Percentiles rank a stretch among this genome's conserved stretches.
Evolutionary conservation across 2,113 vertebrate species (phyloP).

Genomic region (Genyomyrus donnyi): DNA sequence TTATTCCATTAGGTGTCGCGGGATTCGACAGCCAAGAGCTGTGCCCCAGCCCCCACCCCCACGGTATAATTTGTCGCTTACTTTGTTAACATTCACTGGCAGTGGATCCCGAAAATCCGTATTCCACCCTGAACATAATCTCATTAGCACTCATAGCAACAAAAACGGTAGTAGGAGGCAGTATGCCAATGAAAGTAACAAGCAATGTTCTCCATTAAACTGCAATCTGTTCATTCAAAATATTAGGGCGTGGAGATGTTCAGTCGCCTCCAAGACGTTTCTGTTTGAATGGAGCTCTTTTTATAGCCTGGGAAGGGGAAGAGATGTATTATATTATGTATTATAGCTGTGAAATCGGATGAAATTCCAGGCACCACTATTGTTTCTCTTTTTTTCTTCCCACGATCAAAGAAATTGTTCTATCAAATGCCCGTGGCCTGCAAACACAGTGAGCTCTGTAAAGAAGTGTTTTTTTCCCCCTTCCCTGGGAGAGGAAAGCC

Average conservation of each 20-base stretch:
- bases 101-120: slow-evolving; percentile 24
- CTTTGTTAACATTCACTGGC: slow-evolving; percentile 27
- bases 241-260: slow-evolving; percentile 6
- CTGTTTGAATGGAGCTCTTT: not conserved
- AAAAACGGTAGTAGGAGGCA: slow-evolving; percentile 6
- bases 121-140: slow-evolving; percentile 18
- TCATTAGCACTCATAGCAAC: slow-evolving; percentile 20
- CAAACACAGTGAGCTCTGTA: slow-evolving; percentile 25
- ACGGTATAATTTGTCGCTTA: slow-evolving; percentile 21
- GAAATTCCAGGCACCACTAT: slow-evolving; percentile 27
- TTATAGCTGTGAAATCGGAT: slow-evolving; percentile 26
- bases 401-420: slow-evolving; percentile 33
- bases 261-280: not conserved
- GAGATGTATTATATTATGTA: slow-evolving; percentile 18
- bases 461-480: slow-evolving; percentile 21
- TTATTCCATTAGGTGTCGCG: slow-evolving; percentile 2
- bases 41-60: not conserved
- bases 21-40: slow-evolving; percentile 13
- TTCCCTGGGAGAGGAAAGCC: slow-evolving; percentile 12
- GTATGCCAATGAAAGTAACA: slow-evolving; percentile 15
- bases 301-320: not conserved
- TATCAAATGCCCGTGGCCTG: slow-evolving; percentile 29
- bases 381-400: slow-evolving; percentile 14
- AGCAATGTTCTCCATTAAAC: slow-evolving; percentile 14
- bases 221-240: slow-evolving; percentile 16